Evolutionary conservation across 2,113 vertebrate species (phyloP).

Genomic region (Casuarius casuarius): DNA sequence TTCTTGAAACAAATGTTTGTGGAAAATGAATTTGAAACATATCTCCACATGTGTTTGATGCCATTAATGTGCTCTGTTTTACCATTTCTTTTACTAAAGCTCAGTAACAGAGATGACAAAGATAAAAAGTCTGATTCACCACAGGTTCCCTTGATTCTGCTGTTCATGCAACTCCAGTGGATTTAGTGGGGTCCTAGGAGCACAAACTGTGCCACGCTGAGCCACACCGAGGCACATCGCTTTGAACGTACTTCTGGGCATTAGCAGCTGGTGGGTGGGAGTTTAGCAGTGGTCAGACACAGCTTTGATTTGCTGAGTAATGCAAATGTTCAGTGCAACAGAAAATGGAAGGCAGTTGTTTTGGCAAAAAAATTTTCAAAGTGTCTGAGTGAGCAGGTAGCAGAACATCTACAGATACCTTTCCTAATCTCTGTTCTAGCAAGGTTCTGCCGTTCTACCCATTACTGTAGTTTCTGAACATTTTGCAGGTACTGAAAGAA

Average conservation of each 20-base stretch:
- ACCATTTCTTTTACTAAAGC: neutral
- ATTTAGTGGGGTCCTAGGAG: neutral
- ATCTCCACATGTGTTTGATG: neutral
- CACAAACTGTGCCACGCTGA: neutral
- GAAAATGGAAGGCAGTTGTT: neutral
- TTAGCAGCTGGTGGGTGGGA: neutral
- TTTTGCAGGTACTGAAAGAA: neutral
- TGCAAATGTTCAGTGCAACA: neutral
- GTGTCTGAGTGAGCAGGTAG: neutral
- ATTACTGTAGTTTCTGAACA: neutral
- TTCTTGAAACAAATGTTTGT: slow-evolving; percentile 4
- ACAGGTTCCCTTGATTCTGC: neutral
- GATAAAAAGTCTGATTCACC: neutral
- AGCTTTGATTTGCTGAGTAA: slow-evolving; percentile 17
- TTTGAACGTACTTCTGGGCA: neutral
- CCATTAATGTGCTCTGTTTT: neutral
- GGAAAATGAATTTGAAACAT: neutral
- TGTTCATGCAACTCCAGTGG: neutral
- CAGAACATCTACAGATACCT: neutral
- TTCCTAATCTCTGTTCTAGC: neutral
- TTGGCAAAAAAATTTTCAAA: neutral
- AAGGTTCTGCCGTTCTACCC: neutral
- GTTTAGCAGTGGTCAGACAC: neutral
- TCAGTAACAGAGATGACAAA: neutral
- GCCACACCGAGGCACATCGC: neutral